These are phyloP conservation scores for Smutsia temminckii DNA, from an alignment of 2,797 vertebrate genomes.

Conservation along the genomic window DNA sequence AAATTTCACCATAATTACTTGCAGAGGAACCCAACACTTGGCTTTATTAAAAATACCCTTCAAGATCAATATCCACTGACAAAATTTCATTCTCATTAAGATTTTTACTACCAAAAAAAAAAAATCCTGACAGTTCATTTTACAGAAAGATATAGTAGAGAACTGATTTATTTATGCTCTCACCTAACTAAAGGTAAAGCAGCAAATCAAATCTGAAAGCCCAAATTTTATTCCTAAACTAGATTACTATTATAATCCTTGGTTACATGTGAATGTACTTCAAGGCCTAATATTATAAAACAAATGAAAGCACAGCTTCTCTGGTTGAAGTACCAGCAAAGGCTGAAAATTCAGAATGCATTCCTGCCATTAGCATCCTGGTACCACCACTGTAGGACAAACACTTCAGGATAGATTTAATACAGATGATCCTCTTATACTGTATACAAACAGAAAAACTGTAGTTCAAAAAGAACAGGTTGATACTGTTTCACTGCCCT, in stretches of 20 bases:
- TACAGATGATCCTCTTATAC: not conserved
- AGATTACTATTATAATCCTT: slow-evolving; percentile 7
- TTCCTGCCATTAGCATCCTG: not conserved
- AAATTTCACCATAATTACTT: slow-evolving; percentile 13
- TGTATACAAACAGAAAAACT: not conserved
- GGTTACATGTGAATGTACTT: not conserved
- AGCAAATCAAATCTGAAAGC: not conserved
- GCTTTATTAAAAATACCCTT: slow-evolving; percentile 20
- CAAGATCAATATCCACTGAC: not conserved
- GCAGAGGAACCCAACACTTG: not conserved
- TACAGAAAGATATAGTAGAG: not conserved
- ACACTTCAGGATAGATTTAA: not conserved
- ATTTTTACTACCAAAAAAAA: not conserved
- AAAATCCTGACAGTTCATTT: not conserved
- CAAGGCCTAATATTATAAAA: not conserved
- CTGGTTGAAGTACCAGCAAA: not conserved
- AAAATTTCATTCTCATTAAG: not conserved
- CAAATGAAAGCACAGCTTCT: not conserved
- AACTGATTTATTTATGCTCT: not conserved
- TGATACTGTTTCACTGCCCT: not conserved
- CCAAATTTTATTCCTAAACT: not conserved
- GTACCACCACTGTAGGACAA: not conserved
- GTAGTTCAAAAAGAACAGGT: not conserved
- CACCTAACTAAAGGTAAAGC: slow-evolving; percentile 34
- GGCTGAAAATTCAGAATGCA: not conserved